phyloP scores from a whole-genome alignment of 2,888 invertebrate species.

The Nemapogon koenigi region DNA sequence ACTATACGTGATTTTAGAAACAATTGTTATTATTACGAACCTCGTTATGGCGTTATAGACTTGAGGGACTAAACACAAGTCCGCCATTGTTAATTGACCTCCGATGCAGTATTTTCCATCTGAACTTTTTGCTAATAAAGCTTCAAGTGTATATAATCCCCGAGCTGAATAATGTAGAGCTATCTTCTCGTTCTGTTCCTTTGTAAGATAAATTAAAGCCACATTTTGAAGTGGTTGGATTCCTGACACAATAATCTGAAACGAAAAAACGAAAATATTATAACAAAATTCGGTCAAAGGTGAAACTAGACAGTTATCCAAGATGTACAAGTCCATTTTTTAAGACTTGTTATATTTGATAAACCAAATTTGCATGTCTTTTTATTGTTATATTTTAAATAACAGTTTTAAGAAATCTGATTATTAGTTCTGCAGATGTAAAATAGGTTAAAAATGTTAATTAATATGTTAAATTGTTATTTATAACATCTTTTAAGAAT shows the following conservation, averaged over 20 bases:
- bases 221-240: slow-evolving; percentile 76
- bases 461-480: too few relatives aligned
- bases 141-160: slow-evolving; percentile 66
- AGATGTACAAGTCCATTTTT: too few relatives aligned
- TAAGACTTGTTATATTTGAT: too few relatives aligned
- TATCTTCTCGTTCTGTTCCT: slow-evolving; percentile 52
- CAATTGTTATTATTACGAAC: slow-evolving; percentile 27
- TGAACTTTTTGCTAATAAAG: slow-evolving; percentile 40
- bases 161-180: slow-evolving; percentile 54
- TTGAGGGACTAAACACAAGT: slow-evolving; percentile 72
- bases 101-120: slow-evolving; percentile 66
- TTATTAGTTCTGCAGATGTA: too few relatives aligned
- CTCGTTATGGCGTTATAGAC: slow-evolving; percentile 63
- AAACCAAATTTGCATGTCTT: too few relatives aligned
- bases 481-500: too few relatives aligned
- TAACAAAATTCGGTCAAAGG: too few relatives aligned
- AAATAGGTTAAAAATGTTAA: too few relatives aligned
- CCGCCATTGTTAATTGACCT: slow-evolving; percentile 69
- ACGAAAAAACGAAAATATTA: slow-evolving; percentile 26
- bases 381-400: too few relatives aligned
- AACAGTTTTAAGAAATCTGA: too few relatives aligned
- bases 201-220: slow-evolving; percentile 43
- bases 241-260: slow-evolving; percentile 65
- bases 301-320: too few relatives aligned
- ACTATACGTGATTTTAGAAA: background rate